Evolutionary conservation across 2,797 vertebrate species (phyloP), one percentile per base, ranked within the genome.

Genomic region (Spondyliosoma cantharus): DNA sequence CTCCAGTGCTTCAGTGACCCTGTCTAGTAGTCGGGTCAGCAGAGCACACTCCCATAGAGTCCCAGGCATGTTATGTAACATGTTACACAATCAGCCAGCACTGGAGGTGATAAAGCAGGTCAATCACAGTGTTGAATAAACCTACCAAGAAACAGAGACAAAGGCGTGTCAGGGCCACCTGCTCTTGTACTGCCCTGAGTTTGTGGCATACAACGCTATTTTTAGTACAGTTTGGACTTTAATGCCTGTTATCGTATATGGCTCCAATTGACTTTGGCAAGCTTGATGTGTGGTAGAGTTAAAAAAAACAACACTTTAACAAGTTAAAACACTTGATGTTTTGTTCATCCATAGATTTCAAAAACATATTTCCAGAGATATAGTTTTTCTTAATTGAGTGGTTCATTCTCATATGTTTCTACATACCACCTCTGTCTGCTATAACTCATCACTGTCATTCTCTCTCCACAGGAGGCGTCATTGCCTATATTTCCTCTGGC

Each of bases 401-500:
- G 9, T 37, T 37, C 8, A 37, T 37, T 37, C 7, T 37, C 37
- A 11, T 1, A 37, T 37, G 8, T 37, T 37, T 37, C 9, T 3
- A 37, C 37, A 37, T 13, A 20, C 19, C n/a, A 2, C 13, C 20
- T 22, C 2, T 29, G 19, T 20, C 3, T 22, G 13, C 25, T 57
- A 1, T 78, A 74, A 80, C 63, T 7, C 16, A 22, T 67, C 53
- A 3, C 37, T 14, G 1, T 74, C 4, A 37, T 11, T 56, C 16
- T 59, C 29, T 73, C 8, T 82, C 74, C 76, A 25, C 84, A 99
- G 98, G 96, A 87, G 96, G 98, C 76, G 98, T 99, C 85, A 99
- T 99, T 62, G 95, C 98, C 88, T 99, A 98, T 78, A 97, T 98
- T 91, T 98, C 97, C 82, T 98, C 97, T 9, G 95, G 96, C 93